Evolutionary conservation across 2,797 vertebrate genomes (phyloP), one percentile per base, ranked within the genome.

Genomic region (Forpus xanthops): DNA sequence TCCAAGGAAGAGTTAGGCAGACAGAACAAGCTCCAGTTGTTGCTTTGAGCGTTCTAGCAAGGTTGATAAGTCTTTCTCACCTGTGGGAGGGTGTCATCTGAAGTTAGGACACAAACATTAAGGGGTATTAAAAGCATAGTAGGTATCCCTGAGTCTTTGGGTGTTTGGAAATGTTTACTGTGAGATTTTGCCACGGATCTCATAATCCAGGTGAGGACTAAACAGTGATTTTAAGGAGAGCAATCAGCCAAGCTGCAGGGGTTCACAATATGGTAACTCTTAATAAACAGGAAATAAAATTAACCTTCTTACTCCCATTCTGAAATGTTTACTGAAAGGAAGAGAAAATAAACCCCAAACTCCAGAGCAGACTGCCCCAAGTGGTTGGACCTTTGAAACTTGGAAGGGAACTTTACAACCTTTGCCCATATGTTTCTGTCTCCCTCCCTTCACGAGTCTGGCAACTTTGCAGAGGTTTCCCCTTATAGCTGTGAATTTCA

Each of bases 401-500:
- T 92, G 93, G 93, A 86, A 94, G 20, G 84, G 71, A 96, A 83
- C 76, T 95, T 96, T 81, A 92, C 85, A 93, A 83, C 78, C 53
- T 75, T 80, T 95, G 79, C 85, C 90, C 93, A 64, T 91, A 66
- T 83, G 76, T 96, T 96, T 89, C 81, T 94, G 85, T n/a, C n/a
- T n/a, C 33, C 87, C 75, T 70, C 23, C 58, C 87, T 90, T 79
- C 77, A 74, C 75, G 93, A 70, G 35, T 96, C 80, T 89, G 95
- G 91, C 85, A 87, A 52, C 65, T 93, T 95, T 56, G 74, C 76
- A 83, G 90, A 96, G 83, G 80, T 97, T 95, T 94, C 94, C 91
- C 87, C 89, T 93, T 93, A 56, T 94, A 93, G 90, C 30, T 94
- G 96, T 95, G 96, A 95, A 95, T 96, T 95, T 96, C 91, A 93